A percentile compares a stretch with the other conserved stretches of the same genome.
Evolutionary conservation across 2,888 invertebrate genomes (phyloP).

Genomic region (Caenorhabditis japonica): DNA sequence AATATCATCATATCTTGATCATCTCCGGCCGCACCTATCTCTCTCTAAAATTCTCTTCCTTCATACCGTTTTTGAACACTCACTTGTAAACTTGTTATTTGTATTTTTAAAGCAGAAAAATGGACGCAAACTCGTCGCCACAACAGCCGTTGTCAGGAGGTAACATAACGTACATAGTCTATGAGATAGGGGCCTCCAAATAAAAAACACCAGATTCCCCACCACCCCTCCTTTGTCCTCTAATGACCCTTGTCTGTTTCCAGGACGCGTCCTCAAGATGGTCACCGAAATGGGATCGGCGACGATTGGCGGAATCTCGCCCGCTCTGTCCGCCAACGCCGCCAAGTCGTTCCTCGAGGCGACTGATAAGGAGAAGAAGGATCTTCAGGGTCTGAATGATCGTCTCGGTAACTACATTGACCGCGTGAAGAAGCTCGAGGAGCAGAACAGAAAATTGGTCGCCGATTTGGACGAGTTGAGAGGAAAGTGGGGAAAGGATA

Average conservation of each 20-base stretch:
- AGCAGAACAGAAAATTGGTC: constrained; percentile 76
- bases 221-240: too few relatives aligned
- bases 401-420: constrained; percentile 80
- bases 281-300: constrained; percentile 77
- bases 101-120: constrained; percentile 22
- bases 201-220: too few relatives aligned
- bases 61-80: constrained; percentile 6
- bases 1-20: constrained; percentile 25
- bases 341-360: constrained; percentile 76
- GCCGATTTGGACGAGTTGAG: constrained; percentile 76
- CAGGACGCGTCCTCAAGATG: constrained; percentile 77
- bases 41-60: constrained; percentile 8
- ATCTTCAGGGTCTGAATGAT: constrained; percentile 79
- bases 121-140: constrained; percentile 48
- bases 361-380: constrained; percentile 80
- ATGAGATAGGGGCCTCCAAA: too few relatives aligned
- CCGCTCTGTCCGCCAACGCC: constrained; percentile 76
- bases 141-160: constrained; percentile 48
- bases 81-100: not conserved
- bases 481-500: constrained; percentile 77
- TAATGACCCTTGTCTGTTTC: too few relatives aligned
- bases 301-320: constrained; percentile 75
- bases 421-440: constrained; percentile 77
- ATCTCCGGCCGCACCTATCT: constrained; percentile 13
- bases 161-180: too few relatives aligned